Conservation (phyloP, 2,113 vertebrate genomes). For the Limnothrissa miodon region DNA sequence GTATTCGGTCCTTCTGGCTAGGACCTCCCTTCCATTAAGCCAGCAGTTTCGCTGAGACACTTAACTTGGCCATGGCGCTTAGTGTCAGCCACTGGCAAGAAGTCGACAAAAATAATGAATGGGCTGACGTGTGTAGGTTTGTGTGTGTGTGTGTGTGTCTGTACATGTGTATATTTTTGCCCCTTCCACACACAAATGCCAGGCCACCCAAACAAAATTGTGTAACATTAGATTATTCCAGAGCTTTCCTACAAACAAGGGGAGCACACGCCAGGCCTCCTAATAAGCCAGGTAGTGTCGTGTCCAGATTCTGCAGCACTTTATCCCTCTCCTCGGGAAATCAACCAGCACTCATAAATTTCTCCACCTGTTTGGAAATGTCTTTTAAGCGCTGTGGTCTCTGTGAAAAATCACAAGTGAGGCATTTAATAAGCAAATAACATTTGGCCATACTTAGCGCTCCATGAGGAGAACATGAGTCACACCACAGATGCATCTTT, state of each 20-base stretch:
- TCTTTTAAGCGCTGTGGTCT: conserved; percentile 59
- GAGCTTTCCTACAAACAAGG: conserved; percentile 64
- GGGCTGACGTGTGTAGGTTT: conserved; percentile 20
- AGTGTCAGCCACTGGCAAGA: conserved; percentile 55
- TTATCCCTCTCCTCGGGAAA: conserved; percentile 68
- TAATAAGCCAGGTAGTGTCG: conserved; percentile 49
- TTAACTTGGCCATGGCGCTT: conserved; percentile 56
- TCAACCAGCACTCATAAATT: conserved; percentile 68
- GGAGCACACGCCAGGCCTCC: conserved; percentile 49
- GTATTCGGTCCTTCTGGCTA: conserved; percentile 53
- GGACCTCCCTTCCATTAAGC: conserved; percentile 30
- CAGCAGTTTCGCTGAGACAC: conserved; percentile 58
- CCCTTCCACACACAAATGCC: conserved; percentile 30
- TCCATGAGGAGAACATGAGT: conserved; percentile 60
- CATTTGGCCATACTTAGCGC: conserved; percentile 46
- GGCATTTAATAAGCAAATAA: conserved; percentile 62
- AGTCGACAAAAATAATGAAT: conserved; percentile 59
- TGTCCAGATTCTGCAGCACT: conserved; percentile 63
- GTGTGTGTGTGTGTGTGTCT: not conserved
- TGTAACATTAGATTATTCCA: conserved; percentile 68
- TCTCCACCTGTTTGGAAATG: conserved; percentile 74
- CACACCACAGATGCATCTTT: conserved; percentile 58
- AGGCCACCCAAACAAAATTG: conserved; percentile 73
- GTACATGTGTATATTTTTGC: conserved; percentile 45
- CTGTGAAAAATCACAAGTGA: conserved; percentile 61